Conservation (phyloP, 2,797 vertebrate genomes). For the Parauchenoglanis punctatus region DNA sequence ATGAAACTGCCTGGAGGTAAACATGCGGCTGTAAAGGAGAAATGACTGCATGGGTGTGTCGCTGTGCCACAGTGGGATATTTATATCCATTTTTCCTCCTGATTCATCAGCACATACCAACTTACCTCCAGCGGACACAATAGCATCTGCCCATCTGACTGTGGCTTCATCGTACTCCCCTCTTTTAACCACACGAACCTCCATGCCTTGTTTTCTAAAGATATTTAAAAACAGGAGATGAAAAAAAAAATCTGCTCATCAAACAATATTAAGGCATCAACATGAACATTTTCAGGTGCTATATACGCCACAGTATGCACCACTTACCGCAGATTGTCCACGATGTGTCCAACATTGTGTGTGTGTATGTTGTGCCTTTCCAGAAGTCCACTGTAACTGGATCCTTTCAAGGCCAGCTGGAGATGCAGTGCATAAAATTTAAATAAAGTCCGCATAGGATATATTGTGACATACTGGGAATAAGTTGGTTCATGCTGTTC, state of each 20-base stretch:
- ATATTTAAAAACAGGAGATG: conserved; percentile 29
- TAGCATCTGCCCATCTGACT: conserved; percentile 93
- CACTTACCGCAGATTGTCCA: conserved; percentile 88
- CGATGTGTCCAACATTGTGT: conserved; percentile 86
- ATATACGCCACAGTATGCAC: not conserved
- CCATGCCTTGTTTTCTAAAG: conserved; percentile 83
- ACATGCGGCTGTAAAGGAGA: not conserved
- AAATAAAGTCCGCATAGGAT: not conserved
- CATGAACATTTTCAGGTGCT: too few relatives aligned
- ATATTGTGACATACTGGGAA: not conserved
- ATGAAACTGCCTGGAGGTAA: not conserved
- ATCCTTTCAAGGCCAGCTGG: conserved; percentile 95
- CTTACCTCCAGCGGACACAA: conserved; percentile 95
- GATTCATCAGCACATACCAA: not conserved
- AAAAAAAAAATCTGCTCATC: not conserved
- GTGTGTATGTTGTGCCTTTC: conserved; percentile 94
- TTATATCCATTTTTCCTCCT: not conserved
- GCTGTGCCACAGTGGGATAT: not conserved
- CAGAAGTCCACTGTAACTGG: conserved; percentile 92
- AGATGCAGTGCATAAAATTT: not conserved
- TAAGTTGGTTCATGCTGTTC: not conserved
- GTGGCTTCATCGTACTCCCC: conserved; percentile 90
- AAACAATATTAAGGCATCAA: not conserved
- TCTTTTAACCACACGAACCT: conserved; percentile 90
- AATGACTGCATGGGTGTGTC: not conserved